Evolutionary conservation across 2,888 invertebrate genomes (phyloP).

Genomic region (Steinernema scapterisci): DNA sequence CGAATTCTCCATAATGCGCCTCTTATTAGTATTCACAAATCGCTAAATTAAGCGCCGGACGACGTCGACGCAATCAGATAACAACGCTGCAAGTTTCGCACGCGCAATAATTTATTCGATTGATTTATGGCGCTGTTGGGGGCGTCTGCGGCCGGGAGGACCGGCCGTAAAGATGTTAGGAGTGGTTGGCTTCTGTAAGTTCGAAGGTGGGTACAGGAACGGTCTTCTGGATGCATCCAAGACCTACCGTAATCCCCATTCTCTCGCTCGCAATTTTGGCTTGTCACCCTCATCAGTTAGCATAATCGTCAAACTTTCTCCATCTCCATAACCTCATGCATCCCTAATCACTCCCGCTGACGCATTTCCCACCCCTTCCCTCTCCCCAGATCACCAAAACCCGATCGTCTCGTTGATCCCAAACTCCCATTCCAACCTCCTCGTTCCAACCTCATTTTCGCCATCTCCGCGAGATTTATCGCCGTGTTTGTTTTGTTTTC

Average conservation of each 20-base stretch:
- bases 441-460: constrained; percentile 14
- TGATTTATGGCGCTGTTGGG: constrained; percentile 8
- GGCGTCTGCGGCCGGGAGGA: neutral
- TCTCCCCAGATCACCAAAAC: neutral
- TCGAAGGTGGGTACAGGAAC: too few species aligned
- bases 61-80: too few species aligned
- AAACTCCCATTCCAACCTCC: neutral
- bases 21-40: too few species aligned
- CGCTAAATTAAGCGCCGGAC: too few species aligned
- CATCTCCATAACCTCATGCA: neutral
- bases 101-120: constrained; percentile 1
- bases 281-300: neutral
- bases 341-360: neutral
- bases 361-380: neutral
- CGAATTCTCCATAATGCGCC: too few species aligned
- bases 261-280: neutral
- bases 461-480: neutral
- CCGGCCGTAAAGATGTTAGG: neutral
- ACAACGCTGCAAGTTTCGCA: neutral
- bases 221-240: too few species aligned
- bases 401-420: neutral
- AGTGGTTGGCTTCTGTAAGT: neutral
- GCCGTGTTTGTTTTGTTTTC: constrained; percentile 28
- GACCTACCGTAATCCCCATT: neutral
- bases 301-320: neutral